Base-by-base conservation (phyloP, 1,140 invertebrate species). In the Daktulosphaira vitifoliae region DNA sequence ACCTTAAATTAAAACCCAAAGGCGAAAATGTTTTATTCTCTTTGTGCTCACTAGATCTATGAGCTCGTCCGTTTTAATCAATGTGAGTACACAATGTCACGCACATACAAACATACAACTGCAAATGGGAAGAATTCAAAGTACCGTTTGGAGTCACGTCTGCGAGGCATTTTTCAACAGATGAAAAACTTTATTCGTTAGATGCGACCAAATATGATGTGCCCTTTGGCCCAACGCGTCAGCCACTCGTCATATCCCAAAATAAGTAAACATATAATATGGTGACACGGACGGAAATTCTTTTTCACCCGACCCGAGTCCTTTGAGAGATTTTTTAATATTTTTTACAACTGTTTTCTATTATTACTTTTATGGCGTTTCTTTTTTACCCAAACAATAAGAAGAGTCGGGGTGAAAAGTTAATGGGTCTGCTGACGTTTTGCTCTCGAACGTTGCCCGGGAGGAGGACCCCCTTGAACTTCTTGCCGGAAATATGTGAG, bases 381-480 rank as follows among this genome's bases (percentile, higher is more conserved):
- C 11, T 33, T 33, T 33, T 33, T 33, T 33, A 38, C 16, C 22
- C 53, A 42, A 33, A 56, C 38, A 56, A 56, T 44, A 56, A 37
- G 22, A 16, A 42, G 15, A 22, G 38, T 42, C 53, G 37, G 39
- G 53, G 53, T 22, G 5, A 26, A 56, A 44, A 56, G 53, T 56
- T 56, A 44, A 33, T 11, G 39, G 23, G 26, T 38, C 37, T 20
- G 39, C 25, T 38, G 54, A 62, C 54, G 44, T 62, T 62, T 62
- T 29, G 25, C 54, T 62, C 25, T 48, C 42, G 26, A 62, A 62
- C 25, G 25, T 46, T 44, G 39, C 39, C 3, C 29, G 39, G 39
- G 7, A 16, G 39, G 7, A 29, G 11, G 25, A 62, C 39, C 44
- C 42, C 25, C 23, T 48, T 26, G 20, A 62, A 44, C 42, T 62